Percentiles rank a stretch among this genome's conserved stretches.
Evolutionary conservation across 2,888 invertebrate species (phyloP).

Genomic region (Deilephila elpenor): DNA sequence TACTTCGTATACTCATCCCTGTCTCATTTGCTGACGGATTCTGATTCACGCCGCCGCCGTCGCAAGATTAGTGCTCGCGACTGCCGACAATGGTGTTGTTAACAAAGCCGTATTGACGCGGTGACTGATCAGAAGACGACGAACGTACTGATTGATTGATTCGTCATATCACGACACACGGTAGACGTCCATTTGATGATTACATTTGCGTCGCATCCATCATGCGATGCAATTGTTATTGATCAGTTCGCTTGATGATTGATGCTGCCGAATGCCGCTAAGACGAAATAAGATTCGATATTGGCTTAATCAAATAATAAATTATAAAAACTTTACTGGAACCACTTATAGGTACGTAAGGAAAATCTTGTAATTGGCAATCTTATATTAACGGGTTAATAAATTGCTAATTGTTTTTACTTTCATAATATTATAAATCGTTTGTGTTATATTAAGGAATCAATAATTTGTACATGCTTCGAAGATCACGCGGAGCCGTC

Average conservation of each 20-base stretch:
- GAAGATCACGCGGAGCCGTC: neutral
- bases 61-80: conserved; percentile 25
- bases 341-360: neutral
- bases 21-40: conserved; percentile 37
- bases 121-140: conserved; percentile 5
- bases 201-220: conserved; percentile 20
- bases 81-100: conserved; percentile 27
- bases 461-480: neutral
- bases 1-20: conserved; percentile 35
- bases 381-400: too few relatives aligned
- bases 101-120: conserved; percentile 21
- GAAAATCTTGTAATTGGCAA: too few relatives aligned
- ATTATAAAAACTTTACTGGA: neutral
- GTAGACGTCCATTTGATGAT: conserved; percentile 21
- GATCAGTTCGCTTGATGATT: conserved; percentile 13
- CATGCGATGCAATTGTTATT: conserved; percentile 20
- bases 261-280: neutral
- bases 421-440: neutral
- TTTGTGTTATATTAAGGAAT: neutral
- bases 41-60: conserved; percentile 30
- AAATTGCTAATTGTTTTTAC: too few relatives aligned
- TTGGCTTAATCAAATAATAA: neutral
- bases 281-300: neutral
- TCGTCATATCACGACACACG: conserved; percentile 8
- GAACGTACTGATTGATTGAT: conserved; percentile 23